Evolutionary conservation across 2,888 invertebrate genomes (phyloP).

Genomic region (Sclerodermus sp.): DNA sequence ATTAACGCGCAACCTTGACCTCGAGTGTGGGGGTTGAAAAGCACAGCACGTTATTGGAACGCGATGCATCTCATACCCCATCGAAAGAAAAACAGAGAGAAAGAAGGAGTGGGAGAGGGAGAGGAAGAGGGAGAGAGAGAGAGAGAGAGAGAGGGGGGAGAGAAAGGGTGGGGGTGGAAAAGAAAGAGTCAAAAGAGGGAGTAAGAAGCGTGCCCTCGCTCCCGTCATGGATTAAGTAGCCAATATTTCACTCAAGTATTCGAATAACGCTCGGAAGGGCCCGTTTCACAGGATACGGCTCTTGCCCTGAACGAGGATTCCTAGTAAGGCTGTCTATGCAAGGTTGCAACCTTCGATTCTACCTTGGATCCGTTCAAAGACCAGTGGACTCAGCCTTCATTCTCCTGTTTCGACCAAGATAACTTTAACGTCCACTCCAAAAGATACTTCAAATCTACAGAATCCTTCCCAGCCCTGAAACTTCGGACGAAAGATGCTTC

Average conservation of each 20-base stretch:
- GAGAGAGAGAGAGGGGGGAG: neutral
- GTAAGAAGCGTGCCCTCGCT: slow-evolving; percentile 23
- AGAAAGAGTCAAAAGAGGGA: slow-evolving; percentile 5
- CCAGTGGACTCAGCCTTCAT: slow-evolving; percentile 8
- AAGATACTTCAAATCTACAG: too few relatives aligned
- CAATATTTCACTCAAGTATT: slow-evolving; percentile 37
- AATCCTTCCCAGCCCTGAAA: too few relatives aligned
- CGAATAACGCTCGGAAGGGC: slow-evolving; percentile 21
- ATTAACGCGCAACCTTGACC: slow-evolving; percentile 29
- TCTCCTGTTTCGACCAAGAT: neutral
- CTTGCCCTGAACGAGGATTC: too few relatives aligned
- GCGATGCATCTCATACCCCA: slow-evolving; percentile 5
- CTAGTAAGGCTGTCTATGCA: slow-evolving; percentile 8
- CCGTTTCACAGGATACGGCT: too few relatives aligned
- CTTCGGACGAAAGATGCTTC: too few relatives aligned
- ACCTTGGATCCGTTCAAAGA: slow-evolving; percentile 12
- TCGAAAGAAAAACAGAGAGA: neutral
- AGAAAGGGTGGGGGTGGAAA: neutral
- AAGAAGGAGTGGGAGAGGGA: neutral
- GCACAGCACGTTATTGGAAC: slow-evolving; percentile 14
- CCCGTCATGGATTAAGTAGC: slow-evolving; percentile 32
- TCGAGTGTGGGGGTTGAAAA: slow-evolving; percentile 5
- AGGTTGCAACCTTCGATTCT: slow-evolving; percentile 24
- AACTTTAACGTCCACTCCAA: too few relatives aligned
- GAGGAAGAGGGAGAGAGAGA: neutral